Base-by-base conservation (phyloP, 2,797 vertebrate genomes). In the Threskiornis aethiopicus region DNA sequence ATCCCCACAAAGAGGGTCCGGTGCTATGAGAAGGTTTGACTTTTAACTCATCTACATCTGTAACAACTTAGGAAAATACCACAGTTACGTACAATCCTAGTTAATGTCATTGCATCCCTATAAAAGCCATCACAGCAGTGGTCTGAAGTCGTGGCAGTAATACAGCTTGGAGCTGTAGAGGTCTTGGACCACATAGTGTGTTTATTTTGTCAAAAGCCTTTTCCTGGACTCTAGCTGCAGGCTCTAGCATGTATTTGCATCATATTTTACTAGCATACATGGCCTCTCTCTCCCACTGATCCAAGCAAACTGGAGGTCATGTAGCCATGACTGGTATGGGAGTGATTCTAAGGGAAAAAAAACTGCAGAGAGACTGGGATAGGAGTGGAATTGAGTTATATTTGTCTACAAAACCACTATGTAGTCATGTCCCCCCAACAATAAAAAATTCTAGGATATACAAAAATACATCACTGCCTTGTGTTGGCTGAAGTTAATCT, bases 71-170 rank as follows among this genome's bases (percentile, higher is more conserved):
- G 80, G 66, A 31, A 88, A 94, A 57, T n/a, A 55, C 62, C 78
- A 35, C 0, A 4, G 87, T 42, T 61, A 2, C 0, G 1, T 39
- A 39, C 13, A 26, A 19, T 9, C 11, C 84, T 58, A 70, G 72
- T 66, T 77, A 58, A 86, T 84, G 84, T 41, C 79, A 28, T 39
- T 47, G 61, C 52, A 66, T 21, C 87, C 77, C 84, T 42, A 33
- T 67, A 89, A 91, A 96, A 73, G 22, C 44, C 71, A 61, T 35
- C 83, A 76, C 70, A 86, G 81, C 75, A 92, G 64, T 9, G 39
- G 29, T 41, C 87, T 87, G 85, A 46, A 79, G 35, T 4, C 1
- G 1, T 62, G 69, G 66, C 80, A 89, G 46, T 44, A 46, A 39
- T 5, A n/a, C 65, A 89, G 39, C 42, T 85, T 7, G 37, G 82